Conservation (phyloP, 2,888 invertebrate species). For the Autographa pulchrina region DNA sequence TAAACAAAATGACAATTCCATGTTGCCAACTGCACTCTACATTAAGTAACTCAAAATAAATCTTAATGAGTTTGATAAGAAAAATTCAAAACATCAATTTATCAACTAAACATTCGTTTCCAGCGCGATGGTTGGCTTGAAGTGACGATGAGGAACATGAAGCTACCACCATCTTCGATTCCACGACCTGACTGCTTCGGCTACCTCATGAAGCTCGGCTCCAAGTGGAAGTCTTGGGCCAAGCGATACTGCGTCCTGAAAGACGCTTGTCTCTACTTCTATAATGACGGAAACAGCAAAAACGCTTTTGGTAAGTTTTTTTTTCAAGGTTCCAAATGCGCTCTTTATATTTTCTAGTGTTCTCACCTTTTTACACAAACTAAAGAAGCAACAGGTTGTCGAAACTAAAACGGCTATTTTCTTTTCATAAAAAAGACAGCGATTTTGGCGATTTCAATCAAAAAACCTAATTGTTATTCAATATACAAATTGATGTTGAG, state of each 20-base stretch:
- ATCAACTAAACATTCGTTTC: slow-evolving; percentile 35
- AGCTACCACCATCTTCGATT: slow-evolving; percentile 94
- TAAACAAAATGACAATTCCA: no score
- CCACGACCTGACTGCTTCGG: slow-evolving; percentile 97
- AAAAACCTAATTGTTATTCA: no score
- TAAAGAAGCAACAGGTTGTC: no score
- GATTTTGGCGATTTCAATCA: no score
- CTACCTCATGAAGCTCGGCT: slow-evolving; percentile 96
- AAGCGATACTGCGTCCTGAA: slow-evolving; percentile 98
- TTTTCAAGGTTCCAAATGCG: neutral
- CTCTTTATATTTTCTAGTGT: no score
- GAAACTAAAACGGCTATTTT: no score
- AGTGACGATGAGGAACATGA: slow-evolving; percentile 94
- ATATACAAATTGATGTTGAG: no score
- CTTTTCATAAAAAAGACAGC: no score
- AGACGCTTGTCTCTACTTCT: slow-evolving; percentile 98
- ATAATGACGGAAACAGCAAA: slow-evolving; percentile 96
- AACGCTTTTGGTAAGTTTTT: slow-evolving; percentile 94
- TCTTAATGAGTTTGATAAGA: no score
- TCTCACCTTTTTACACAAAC: no score
- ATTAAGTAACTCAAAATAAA: no score
- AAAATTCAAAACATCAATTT: neutral
- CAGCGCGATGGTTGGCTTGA: slow-evolving; percentile 88
- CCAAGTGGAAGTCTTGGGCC: slow-evolving; percentile 96
- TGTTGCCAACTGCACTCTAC: no score